These are phyloP conservation scores for Drosophila tripunctata DNA, from an alignment of 2,888 invertebrate genomes.

Conservation along the genomic window DNA sequence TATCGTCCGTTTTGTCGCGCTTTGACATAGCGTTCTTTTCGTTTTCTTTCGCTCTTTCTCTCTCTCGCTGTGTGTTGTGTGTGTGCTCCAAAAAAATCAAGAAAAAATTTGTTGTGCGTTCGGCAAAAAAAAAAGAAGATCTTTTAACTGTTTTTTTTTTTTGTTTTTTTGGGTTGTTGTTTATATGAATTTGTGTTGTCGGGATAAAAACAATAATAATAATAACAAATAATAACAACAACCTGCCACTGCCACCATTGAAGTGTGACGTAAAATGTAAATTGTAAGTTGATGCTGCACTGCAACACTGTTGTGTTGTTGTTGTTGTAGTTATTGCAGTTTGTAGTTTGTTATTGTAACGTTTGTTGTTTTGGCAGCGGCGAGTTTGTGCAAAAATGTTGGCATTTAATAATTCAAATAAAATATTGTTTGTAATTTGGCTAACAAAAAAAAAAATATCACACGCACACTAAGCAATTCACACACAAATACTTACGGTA, in stretches of 20 bases:
- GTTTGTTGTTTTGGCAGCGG: not conserved
- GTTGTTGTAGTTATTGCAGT: slow-evolving; percentile 27
- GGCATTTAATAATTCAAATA: slow-evolving; percentile 28
- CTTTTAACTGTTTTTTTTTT: slow-evolving; percentile 44
- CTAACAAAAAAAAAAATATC: slow-evolving; percentile 52
- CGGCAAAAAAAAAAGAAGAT: slow-evolving; percentile 41
- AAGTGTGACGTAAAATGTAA: slow-evolving; percentile 68
- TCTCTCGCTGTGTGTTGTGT: too few relatives aligned
- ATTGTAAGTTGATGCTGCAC: slow-evolving; percentile 62
- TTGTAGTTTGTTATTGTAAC: slow-evolving; percentile 35
- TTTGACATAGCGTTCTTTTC: slow-evolving; percentile 71
- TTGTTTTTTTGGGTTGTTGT: too few relatives aligned
- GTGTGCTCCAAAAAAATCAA: slow-evolving; percentile 60
- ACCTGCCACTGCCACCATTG: slow-evolving; percentile 58
- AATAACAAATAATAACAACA: slow-evolving; percentile 44
- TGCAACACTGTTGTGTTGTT: too few relatives aligned
- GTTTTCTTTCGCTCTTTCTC: slow-evolving; percentile 43
- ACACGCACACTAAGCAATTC: slow-evolving; percentile 44
- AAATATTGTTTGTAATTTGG: slow-evolving; percentile 27
- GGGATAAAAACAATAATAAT: slow-evolving; percentile 40
- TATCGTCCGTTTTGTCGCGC: slow-evolving; percentile 69
- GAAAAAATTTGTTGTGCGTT: slow-evolving; percentile 49
- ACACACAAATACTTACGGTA: slow-evolving; percentile 21
- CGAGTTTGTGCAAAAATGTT: slow-evolving; percentile 36
- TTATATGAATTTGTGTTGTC: slow-evolving; percentile 41